Evolutionary conservation across 2,113 vertebrate genomes (phyloP), one percentile per base, ranked within the genome.

Genomic region (Rhineura floridana): DNA sequence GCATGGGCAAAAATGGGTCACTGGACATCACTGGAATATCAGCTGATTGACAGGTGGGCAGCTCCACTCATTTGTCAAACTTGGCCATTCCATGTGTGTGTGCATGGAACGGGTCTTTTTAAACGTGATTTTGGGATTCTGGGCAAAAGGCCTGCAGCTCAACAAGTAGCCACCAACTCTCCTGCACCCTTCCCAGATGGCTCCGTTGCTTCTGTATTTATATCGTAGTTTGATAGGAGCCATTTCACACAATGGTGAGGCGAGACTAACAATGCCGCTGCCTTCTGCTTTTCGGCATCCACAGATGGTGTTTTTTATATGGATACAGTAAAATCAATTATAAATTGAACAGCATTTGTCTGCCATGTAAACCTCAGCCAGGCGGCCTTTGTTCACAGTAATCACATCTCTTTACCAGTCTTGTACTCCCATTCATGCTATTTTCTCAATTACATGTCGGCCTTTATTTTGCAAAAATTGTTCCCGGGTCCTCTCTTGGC

Each of bases 241-340:
- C 59, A 28, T 59, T 52, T 50, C 46, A 50, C 30, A 28, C 0
- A 75, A n/a, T 15, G 50, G 91, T 70, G 46, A 81, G 25, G 6
- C 59, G 59, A 0, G 6, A 28, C 36, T 62, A 63, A 63, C 44
- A 69, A 28, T 19, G 28, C 19, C 88, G 69, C 15, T 7, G 8
- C 76, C 50, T 91, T 89, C 91, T 90, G 82, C 42, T 82, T 82
- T 83, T 52, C 73, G 19, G 23, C 85, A 83, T 82, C 52, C 73
- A 1, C 85, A 90, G 65, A 62, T 81, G 85, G 88, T 70, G 46
- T 6, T 0, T 89, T 90, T 83, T 73, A 39, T 39, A 63, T 10
- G 15, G 59, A 33, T n/a, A 19, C 8, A 92, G 55, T 7, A 4
- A 87, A 90, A 85, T 86, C 30, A 79, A 83, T 91, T 89, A 84